Conservation (phyloP, 2,113 vertebrate species). For the Penelope pileata region DNA sequence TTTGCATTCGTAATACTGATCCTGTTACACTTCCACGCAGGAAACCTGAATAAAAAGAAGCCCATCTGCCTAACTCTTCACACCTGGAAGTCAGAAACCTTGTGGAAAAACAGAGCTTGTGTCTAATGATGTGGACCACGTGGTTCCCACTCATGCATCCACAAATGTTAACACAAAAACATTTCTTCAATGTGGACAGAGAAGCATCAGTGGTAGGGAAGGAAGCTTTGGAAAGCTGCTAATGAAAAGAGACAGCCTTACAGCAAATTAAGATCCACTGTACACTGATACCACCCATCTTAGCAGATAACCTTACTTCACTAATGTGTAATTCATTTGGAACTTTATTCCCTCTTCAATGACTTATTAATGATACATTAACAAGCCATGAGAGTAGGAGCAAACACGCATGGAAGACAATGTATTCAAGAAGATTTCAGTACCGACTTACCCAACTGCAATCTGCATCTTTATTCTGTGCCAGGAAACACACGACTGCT, state of each 20-base stretch:
- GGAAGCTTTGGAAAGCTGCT: slow-evolving; percentile 16
- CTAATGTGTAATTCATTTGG: slow-evolving; percentile 35
- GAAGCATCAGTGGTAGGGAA: background rate
- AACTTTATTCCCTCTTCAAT: slow-evolving; percentile 25
- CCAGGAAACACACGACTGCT: background rate
- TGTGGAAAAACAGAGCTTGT: background rate
- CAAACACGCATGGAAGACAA: background rate
- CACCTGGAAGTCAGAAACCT: slow-evolving; percentile 10
- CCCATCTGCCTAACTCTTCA: background rate
- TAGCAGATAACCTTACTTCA: background rate
- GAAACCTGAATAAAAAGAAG: background rate
- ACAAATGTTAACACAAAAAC: background rate
- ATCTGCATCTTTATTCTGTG: background rate
- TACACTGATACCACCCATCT: background rate
- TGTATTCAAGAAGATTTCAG: background rate
- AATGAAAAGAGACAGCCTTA: background rate
- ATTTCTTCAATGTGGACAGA: background rate
- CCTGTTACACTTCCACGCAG: background rate
- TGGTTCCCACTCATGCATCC: background rate
- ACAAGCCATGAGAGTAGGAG: background rate
- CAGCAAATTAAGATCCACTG: background rate
- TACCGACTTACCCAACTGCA: background rate
- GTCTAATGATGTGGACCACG: background rate
- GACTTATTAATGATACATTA: slow-evolving; percentile 48
- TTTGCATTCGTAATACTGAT: slow-evolving; percentile 7